A percentile compares a stretch with the other conserved stretches of the same genome.
These are phyloP conservation scores for Ophion ventricosus DNA, from an alignment of 2,888 invertebrate genomes.

Conservation along the genomic window DNA sequence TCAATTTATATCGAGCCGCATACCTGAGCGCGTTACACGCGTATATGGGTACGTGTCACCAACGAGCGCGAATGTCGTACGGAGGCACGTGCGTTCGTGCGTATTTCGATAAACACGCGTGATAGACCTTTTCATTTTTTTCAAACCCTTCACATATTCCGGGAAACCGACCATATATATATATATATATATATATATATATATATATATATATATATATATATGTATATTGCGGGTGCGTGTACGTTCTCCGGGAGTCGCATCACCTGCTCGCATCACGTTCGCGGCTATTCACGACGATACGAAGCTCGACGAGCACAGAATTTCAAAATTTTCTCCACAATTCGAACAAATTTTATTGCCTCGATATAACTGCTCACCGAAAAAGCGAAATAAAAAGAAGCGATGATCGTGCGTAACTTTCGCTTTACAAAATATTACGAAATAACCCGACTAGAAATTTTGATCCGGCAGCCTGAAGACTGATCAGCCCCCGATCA, in stretches of 20 bases:
- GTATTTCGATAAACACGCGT: constrained; percentile 61
- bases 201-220: no score
- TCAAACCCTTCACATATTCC: constrained; percentile 25
- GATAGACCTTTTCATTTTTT: constrained; percentile 52
- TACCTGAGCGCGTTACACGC: constrained; percentile 1
- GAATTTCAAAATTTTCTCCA: constrained; percentile 14
- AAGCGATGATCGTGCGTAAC: neutral
- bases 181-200: neutral
- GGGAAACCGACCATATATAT: constrained; percentile 30
- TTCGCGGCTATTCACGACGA: constrained; percentile 20
- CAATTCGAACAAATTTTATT: neutral
- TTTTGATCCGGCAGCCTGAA: no score
- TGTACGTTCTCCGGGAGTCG: constrained; percentile 39
- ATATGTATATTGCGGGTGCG: neutral
- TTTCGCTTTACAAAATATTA: no score
- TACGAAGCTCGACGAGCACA: neutral
- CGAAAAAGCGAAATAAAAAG: neutral
- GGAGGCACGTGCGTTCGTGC: constrained; percentile 4
- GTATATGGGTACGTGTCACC: neutral
- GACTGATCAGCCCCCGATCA: no score
- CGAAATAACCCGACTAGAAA: no score
- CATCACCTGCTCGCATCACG: constrained; percentile 56
- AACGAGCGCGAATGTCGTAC: constrained; percentile 33
- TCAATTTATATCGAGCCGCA: constrained; percentile 10
- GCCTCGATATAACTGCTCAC: neutral